Evolutionary conservation across 1,140 invertebrate species (phyloP), one percentile per base, ranked within the genome.

Genomic region (Nautilus pompilius): DNA sequence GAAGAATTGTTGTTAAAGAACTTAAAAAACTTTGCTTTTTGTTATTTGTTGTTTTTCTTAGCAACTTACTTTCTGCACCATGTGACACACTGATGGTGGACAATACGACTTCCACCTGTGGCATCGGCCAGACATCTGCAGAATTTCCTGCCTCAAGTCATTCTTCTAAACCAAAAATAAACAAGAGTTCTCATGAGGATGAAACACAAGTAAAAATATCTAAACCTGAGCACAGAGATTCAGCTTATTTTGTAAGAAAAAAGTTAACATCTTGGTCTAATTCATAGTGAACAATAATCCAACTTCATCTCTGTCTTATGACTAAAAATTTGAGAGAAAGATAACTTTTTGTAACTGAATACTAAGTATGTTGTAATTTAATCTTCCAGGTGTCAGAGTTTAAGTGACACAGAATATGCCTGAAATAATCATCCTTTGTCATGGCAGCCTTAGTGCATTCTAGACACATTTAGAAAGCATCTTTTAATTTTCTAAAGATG

Each of bases 121-220:
- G 54, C 58, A 65, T 45, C 73, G 58, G 6, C 76, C 78, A 8
- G 76, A 74, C 24, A 66, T 49, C 3, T 69, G 55, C 24, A 74
- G 34, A 46, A 76, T 68, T 34, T 71, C 53, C 63, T 78, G 72
- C 28, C 70, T 72, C 20, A 78, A 62, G 41, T 77, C 73, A 65
- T 71, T 79, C 24, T 53, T 60, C 78, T 80, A 62, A 30, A 73
- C 68, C 46, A 57, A 54, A 62, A 62, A 60, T 6, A 22, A 60
- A 29, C 30, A 26, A 33, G 28, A 51, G 29, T 17, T 20, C 30
- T 24, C 34, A 58, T 13, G 57, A 36, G 59, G 46, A 24, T 22
- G 15, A 15, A 57, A 22, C 28, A 46, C 15, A 24, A 59, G 15
- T 24, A 17, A 20, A 48, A 28, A 13, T 3, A 28, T 10, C 26